These are phyloP conservation scores for Leguminivora glycinivorella DNA, from an alignment of 1,140 invertebrate genomes.

Conservation along the genomic window DNA sequence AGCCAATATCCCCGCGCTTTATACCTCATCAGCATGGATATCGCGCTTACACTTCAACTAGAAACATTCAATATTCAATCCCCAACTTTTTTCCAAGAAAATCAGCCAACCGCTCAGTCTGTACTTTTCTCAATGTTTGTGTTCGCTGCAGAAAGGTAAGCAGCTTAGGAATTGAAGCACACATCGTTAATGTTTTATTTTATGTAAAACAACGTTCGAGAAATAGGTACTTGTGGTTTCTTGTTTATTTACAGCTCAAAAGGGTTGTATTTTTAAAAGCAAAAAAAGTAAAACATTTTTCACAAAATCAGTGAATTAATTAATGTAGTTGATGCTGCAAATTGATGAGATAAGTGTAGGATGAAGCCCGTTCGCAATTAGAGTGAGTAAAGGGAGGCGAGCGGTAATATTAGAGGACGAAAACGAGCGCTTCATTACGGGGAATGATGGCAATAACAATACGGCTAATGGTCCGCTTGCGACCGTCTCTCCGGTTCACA, in stretches of 20 bases:
- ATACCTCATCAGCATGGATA: constrained; percentile 60
- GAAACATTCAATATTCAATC: constrained; percentile 46
- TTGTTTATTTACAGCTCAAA: neutral
- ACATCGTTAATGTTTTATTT: constrained; percentile 23
- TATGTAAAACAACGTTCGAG: constrained; percentile 9
- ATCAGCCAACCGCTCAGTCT: constrained; percentile 15
- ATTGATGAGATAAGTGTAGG: constrained; percentile 55
- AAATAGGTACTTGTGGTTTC: constrained; percentile 10
- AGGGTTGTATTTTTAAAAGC: neutral
- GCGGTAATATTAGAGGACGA: constrained; percentile 71
- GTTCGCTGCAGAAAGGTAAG: constrained; percentile 19
- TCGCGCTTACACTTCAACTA: constrained; percentile 44
- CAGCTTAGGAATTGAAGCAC: constrained; percentile 3
- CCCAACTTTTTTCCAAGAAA: constrained; percentile 24
- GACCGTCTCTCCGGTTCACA: constrained; percentile 53
- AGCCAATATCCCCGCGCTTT: constrained; percentile 57
- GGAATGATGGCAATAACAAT: constrained; percentile 78
- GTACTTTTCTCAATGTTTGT: constrained; percentile 26
- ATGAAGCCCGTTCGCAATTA: constrained; percentile 57
- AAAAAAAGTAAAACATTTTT: neutral
- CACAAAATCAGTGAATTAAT: constrained; percentile 54
- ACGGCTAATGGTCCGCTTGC: constrained; percentile 72
- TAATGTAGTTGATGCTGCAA: constrained; percentile 53
- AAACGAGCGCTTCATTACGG: constrained; percentile 79
- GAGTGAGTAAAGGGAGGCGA: constrained; percentile 56